Percentiles rank a stretch among this genome's conserved stretches.
phyloP scores from a whole-genome alignment of 1,140 invertebrate species.

The Aphelenchoides avenae region DNA sequence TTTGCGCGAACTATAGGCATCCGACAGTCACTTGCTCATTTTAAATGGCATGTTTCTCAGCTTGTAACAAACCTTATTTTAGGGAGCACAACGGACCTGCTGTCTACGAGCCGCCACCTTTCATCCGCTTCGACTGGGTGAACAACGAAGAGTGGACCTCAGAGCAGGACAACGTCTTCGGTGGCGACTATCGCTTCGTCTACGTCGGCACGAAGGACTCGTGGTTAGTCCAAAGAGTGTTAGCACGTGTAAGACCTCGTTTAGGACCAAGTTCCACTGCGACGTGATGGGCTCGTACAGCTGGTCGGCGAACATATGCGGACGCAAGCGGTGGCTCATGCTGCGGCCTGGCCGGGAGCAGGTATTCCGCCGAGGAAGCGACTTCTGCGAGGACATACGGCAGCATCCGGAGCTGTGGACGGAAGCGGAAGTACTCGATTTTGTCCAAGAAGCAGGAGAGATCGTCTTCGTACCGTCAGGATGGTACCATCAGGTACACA shows the following conservation, averaged over 20 bases:
- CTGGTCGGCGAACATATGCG: conserved; percentile 91
- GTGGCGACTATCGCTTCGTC: conserved; percentile 90
- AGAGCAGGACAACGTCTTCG: conserved; percentile 61
- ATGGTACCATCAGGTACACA: conserved; percentile 93
- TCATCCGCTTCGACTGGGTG: conserved; percentile 87
- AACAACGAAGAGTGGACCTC: conserved; percentile 69
- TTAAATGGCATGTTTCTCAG: background rate
- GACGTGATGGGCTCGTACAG: conserved; percentile 92
- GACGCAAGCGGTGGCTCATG: conserved; percentile 84
- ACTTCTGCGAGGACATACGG: conserved; percentile 63
- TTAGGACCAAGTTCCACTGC: conserved; percentile 84
- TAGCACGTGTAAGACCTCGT: conserved; percentile 18
- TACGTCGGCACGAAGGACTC: conserved; percentile 86
- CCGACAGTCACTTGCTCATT: conserved; percentile 20
- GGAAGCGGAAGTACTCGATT: conserved; percentile 66
- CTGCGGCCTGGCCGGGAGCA: conserved; percentile 79
- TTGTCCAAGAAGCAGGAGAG: conserved; percentile 83
- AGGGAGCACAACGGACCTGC: conserved; percentile 14
- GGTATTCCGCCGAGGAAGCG: conserved; percentile 64
- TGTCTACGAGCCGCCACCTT: conserved; percentile 72
- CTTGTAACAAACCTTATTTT: conserved; percentile 2
- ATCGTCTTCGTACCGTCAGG: conserved; percentile 90
- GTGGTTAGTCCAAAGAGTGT: too few species aligned
- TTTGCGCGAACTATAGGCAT: background rate
- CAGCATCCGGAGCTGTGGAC: conserved; percentile 60